Evolutionary conservation across 2,113 vertebrate genomes (phyloP), one percentile per base, ranked within the genome.

Genomic region (Ochotona princeps): DNA sequence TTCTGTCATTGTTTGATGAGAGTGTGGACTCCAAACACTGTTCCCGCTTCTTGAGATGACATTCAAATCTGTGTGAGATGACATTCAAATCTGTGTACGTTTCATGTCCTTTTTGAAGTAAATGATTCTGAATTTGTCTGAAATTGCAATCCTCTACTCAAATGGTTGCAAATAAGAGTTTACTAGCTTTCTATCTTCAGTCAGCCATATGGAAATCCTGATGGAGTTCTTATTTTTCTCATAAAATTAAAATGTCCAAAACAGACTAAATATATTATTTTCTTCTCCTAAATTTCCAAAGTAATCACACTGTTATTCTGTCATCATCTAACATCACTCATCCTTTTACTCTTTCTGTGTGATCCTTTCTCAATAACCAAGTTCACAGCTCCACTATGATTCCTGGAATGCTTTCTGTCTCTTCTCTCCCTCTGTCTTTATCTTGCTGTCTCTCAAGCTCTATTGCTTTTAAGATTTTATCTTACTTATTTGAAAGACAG

Each of bases 171-270:
- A 5, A 38, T 51, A 84, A 38, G 14, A 54, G 1, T 20, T 35
- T 18, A 25, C 9, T 30, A 83, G n/a, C 14, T 47, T 82, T 10
- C 32, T 44, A n/a, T 2, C 21, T 86, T 94, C 47, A 57, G 0
- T 76, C 49, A 74, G 44, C n/a, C 28, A 86, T 54, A 51, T 88
- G 21, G 79, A 86, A 72, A 51, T 83, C 35, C 57, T 67, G 63
- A 86, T 54, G 79, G 51, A 83, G 12, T 35, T 83, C 69, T 90
- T 38, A 89, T 54, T 76, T 90, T 78, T 63, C 54, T 49, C 47
- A 80, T 54, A 63, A 83, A 93, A 91, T 89, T 93, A 91, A 72
- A 35, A 72, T 83, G 79, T 88, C 70, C 79, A 92, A n/a, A 57
- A 23, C 67, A 83, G 65, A 76, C n/a, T 61, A 44, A 38, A 25